A percentile compares a stretch with the other conserved stretches of the same genome.
phyloP scores from a whole-genome alignment of 2,113 vertebrate genomes.

The Oryzias woworae region DNA sequence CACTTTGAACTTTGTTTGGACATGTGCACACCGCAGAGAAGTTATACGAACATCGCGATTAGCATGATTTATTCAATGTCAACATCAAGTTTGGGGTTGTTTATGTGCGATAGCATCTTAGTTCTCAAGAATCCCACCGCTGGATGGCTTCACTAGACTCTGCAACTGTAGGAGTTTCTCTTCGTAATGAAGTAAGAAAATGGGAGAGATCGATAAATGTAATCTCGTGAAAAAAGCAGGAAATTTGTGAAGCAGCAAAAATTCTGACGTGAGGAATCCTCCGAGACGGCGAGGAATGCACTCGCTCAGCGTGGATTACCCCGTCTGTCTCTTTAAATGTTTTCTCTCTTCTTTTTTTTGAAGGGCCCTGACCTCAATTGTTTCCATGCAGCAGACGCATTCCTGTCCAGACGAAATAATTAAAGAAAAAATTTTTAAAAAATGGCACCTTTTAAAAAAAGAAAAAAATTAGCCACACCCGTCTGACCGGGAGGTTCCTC shows the following conservation, averaged over 20 bases:
- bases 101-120: slow-evolving; percentile 37
- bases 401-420: slow-evolving; percentile 52
- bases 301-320: slow-evolving; percentile 41
- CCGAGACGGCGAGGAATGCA: slow-evolving; percentile 50
- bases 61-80: slow-evolving; percentile 36
- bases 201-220: slow-evolving; percentile 1
- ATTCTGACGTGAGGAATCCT: slow-evolving; percentile 48
- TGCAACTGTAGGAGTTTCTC: not conserved
- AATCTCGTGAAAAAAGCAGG: not conserved
- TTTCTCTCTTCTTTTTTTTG: slow-evolving; percentile 38
- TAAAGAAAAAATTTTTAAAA: slow-evolving; percentile 38
- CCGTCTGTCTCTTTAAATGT: slow-evolving; percentile 51
- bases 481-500: too few relatives aligned
- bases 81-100: slow-evolving; percentile 38
- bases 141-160: slow-evolving; percentile 6
- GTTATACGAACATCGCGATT: slow-evolving; percentile 17
- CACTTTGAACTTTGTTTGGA: slow-evolving; percentile 27
- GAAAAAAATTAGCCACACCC: too few relatives aligned
- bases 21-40: slow-evolving; percentile 23
- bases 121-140: slow-evolving; percentile 1
- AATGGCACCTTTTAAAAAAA: too few relatives aligned
- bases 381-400: slow-evolving; percentile 57
- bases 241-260: slow-evolving; percentile 41
- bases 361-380: slow-evolving; percentile 59
- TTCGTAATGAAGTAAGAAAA: not conserved